Base-by-base conservation (phyloP, 2,113 vertebrate genomes). In the Nymphicus hollandicus region DNA sequence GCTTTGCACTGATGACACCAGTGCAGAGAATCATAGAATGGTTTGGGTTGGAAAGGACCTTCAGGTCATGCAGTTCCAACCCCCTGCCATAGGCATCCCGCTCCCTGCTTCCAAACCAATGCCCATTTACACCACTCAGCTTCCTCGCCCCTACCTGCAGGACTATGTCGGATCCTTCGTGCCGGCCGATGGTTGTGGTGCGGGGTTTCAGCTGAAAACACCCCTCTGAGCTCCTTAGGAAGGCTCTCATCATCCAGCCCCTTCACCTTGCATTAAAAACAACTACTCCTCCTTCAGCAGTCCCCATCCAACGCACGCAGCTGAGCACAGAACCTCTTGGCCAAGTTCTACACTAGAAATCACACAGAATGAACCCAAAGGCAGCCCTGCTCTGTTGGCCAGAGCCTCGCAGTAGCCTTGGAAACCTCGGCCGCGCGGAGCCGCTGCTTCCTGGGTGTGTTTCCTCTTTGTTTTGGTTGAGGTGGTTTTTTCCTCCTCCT, bases 151-250 rank as follows among this genome's bases (percentile, higher is more conserved):
- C 88, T 97, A 99, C 98, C 98, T 98, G 96, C 85, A 98, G 97
- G 66, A 98, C 81, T 22, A 98, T 94, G 94, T 98, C 98, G 3
- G 98, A 97, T 35, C 98, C 98, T 65, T 65, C 41, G 25, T 96
- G 97, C 55, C 86, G 98, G 76, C 98, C 98, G 15, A 98, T 95
- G 0, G 93, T 98, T 1, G 97, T 98, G 6, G 89, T 97, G 91
- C 81, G 88, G 6, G 91, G 52, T 29, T 97, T 97, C 66, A 98
- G 98, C 90, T 96, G 93, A 81, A 98, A 98, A 60, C 98, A 89
- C 18, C 96, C 97, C 33, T 97, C 98, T 1, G 93, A 69, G 5
- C 98, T 94, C 96, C 95, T 98, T 1, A 98, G 97, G 55, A 97
- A 98, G 22, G 98, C 98, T 89, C 70, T 97, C 98, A 98, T 98